These are phyloP conservation scores for Coenonympha glycerion DNA, from an alignment of 2,888 invertebrate genomes.

Conservation along the genomic window DNA sequence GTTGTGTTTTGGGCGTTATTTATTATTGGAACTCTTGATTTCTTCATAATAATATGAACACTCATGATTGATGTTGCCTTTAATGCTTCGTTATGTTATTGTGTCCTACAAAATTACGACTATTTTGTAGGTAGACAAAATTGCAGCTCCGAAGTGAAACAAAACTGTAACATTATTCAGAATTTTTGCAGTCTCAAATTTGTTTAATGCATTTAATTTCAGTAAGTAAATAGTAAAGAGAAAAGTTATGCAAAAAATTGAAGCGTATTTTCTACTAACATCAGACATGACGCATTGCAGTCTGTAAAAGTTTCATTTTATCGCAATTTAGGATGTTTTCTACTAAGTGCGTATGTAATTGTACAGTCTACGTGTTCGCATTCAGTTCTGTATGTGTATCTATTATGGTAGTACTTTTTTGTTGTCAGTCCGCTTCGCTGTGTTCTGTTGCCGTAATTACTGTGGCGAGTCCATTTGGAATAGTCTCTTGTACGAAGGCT, in stretches of 20 bases:
- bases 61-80: too few relatives aligned
- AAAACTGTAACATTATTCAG: constrained; percentile 14
- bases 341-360: constrained; percentile 17
- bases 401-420: constrained; percentile 45
- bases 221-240: constrained; percentile 23
- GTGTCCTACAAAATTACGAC: background rate
- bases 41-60: too few relatives aligned
- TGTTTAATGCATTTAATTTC: constrained; percentile 26
- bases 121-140: constrained; percentile 9
- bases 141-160: constrained; percentile 20
- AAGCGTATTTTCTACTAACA: constrained; percentile 17
- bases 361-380: constrained; percentile 26
- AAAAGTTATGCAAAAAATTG: constrained; percentile 23
- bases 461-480: constrained; percentile 39
- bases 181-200: constrained; percentile 18
- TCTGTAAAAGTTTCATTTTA: constrained; percentile 27
- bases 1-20: too few relatives aligned
- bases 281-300: constrained; percentile 25
- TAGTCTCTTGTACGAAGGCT: constrained; percentile 51
- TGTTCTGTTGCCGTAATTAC: constrained; percentile 46
- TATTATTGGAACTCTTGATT: too few relatives aligned
- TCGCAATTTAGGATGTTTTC: constrained; percentile 35
- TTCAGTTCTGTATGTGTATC: constrained; percentile 35
- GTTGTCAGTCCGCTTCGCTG: constrained; percentile 33
- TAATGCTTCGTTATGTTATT: too few relatives aligned